Evolutionary conservation across 2,113 vertebrate species (phyloP).

Genomic region (Hypocryptadius cinnamomeus): DNA sequence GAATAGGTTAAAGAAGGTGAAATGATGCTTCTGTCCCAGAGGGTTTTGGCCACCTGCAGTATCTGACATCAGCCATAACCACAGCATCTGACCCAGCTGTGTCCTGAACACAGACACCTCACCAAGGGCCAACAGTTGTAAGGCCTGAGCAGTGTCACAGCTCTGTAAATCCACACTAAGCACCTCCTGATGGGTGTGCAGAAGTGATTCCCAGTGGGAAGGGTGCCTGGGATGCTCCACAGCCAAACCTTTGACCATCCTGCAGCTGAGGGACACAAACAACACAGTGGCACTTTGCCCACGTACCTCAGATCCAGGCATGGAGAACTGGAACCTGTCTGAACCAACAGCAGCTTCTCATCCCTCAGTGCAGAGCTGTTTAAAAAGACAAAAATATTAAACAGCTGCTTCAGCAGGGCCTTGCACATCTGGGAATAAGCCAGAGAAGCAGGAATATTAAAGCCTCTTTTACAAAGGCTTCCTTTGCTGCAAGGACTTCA

Average conservation of each 20-base stretch:
- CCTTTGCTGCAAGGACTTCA: neutral
- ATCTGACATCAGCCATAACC: neutral
- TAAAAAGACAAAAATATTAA: neutral
- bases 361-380: conserved; percentile 79
- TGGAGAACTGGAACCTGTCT: conserved; percentile 93
- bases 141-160: neutral
- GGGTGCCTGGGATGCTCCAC: neutral
- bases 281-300: accelerated
- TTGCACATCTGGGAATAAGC: neutral
- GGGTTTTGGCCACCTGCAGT: neutral
- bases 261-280: neutral
- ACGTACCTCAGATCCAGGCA: conserved; percentile 90
- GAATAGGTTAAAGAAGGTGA: neutral
- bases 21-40: neutral
- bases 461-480: neutral
- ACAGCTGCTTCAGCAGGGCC: neutral
- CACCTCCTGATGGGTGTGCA: accelerated
- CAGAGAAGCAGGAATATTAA: accelerated
- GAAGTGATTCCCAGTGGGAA: accelerated
- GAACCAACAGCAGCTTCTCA: conserved; percentile 82
- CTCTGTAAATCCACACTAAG: neutral
- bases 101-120: neutral
- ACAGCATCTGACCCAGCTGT: neutral
- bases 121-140: neutral
- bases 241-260: neutral